A percentile compares a stretch with the other conserved stretches of the same genome.
phyloP scores from a whole-genome alignment of 1,140 invertebrate species.

The Drosophila equinoxialis region DNA sequence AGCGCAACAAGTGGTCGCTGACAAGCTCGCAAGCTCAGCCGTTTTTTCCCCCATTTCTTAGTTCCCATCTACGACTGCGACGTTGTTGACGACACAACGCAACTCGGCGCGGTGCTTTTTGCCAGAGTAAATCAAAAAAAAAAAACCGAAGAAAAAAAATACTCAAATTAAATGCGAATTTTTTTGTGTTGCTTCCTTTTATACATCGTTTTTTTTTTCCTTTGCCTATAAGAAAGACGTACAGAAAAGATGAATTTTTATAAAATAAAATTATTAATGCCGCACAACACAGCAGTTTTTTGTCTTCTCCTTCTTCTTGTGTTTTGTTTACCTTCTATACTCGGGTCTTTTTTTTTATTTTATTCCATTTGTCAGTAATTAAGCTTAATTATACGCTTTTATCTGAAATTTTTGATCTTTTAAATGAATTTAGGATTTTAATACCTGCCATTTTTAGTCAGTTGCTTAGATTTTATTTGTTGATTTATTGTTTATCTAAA shows the following conservation, averaged over 20 bases:
- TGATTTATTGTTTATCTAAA: no score
- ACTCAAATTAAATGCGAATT: slow-evolving; percentile 48
- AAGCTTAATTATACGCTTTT: neutral
- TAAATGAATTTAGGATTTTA: neutral
- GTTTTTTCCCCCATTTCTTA: neutral
- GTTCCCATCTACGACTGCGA: slow-evolving; percentile 35
- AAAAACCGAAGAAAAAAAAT: slow-evolving; percentile 46
- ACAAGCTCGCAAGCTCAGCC: slow-evolving; percentile 65
- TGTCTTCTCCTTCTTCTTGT: neutral
- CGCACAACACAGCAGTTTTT: slow-evolving; percentile 41
- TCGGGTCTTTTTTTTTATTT: slow-evolving; percentile 18
- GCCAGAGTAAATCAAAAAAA: slow-evolving; percentile 26
- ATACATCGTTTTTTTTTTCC: neutral
- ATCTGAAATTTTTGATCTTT: neutral
- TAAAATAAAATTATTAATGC: slow-evolving; percentile 60
- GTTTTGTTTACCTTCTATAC: neutral
- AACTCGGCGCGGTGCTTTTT: slow-evolving; percentile 39
- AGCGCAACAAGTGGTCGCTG: slow-evolving; percentile 44
- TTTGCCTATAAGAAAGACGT: slow-evolving; percentile 16
- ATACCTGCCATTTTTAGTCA: no score
- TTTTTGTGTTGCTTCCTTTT: slow-evolving; percentile 35
- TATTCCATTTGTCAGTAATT: neutral
- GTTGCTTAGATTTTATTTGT: no score
- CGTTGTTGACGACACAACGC: slow-evolving; percentile 35
- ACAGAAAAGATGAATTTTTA: slow-evolving; percentile 50